Evolutionary conservation across 2,113 vertebrate species (phyloP), one percentile per base, ranked within the genome.

Genomic region (Isurus oxyrinchus): DNA sequence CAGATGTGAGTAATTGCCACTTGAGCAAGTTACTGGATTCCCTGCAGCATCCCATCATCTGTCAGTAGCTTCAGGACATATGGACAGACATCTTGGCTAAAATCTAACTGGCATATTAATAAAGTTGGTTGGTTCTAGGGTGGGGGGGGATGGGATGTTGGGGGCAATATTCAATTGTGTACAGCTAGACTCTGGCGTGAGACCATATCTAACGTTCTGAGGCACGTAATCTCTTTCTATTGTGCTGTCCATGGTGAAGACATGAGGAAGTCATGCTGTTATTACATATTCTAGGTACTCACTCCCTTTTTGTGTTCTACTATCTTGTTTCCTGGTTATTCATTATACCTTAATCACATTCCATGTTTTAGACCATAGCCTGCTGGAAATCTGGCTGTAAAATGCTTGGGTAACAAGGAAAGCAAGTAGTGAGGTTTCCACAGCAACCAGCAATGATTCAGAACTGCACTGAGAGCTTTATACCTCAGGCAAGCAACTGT

Each of bases 401-500:
- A 35, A 59, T 16, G 88, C 88, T 91, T 35, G 88, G 88, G 25
- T 91, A 90, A 90, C 0, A 59, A 91, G 88, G 88, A 59, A 31
- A 91, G 35, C 5, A 98, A 98, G 98, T 97, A 97, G 97, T 97
- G 97, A 97, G 98, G 99, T 99, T 99, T 99, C 98, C 99, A 99
- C 96, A 98, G 98, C 98, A 99, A 99, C 98, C 98, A 98, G 98
- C 97, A 98, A 96, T 98, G 98, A 98, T 98, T 98, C 98, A 98
- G 98, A 98, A 98, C 97, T 27, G 97, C 98, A 98, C 97, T 97
- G 98, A 98, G 98, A 98, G 98, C 97, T 98, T 98, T 98, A 98
- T 98, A 98, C 98, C 98, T 98, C 98, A 97, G 97, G 98, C 98
- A 98, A 97, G 98, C 98, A 98, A 98, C 97, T 98, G 98, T 97